These are phyloP conservation scores for Dione juno DNA, from an alignment of 2,888 invertebrate species.

Conservation along the genomic window DNA sequence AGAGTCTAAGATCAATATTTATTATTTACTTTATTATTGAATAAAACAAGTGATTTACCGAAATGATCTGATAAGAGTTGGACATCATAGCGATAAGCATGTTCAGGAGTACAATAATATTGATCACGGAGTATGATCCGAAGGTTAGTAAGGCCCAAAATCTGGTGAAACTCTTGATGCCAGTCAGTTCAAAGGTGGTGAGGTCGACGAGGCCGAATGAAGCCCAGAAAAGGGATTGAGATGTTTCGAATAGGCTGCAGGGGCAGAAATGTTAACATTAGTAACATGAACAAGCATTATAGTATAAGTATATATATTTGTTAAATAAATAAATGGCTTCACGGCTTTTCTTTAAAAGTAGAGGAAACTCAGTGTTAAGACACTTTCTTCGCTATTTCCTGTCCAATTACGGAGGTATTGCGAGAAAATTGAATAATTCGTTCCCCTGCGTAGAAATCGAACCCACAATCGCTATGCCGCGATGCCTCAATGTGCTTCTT, in stretches of 20 bases:
- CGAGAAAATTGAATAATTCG: too few relatives aligned
- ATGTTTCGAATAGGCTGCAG: constrained; percentile 96
- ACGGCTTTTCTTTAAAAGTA: too few relatives aligned
- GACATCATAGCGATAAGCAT: constrained; percentile 99
- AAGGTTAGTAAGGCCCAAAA: constrained; percentile 99
- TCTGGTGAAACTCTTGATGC: constrained; percentile 97
- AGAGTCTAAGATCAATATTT: too few relatives aligned
- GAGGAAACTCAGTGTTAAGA: too few relatives aligned
- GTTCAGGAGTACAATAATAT: constrained; percentile 97
- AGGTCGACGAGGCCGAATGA: constrained; percentile 98
- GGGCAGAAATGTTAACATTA: constrained; percentile 27
- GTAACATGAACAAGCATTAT: not conserved
- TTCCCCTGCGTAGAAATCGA: too few relatives aligned
- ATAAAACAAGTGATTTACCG: constrained; percentile 84
- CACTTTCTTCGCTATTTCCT: too few relatives aligned
- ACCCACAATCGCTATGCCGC: too few relatives aligned
- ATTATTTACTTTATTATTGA: too few relatives aligned
- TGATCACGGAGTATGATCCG: constrained; percentile 98
- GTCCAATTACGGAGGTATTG: too few relatives aligned
- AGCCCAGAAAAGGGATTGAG: constrained; percentile 99
- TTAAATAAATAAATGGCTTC: too few relatives aligned
- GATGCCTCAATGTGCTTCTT: too few relatives aligned
- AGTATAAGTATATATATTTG: too few relatives aligned
- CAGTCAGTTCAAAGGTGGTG: constrained; percentile 95
- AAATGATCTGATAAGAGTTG: constrained; percentile 98